Conservation (phyloP, 2,113 vertebrate genomes). For the Gopherus evgoodei region DNA sequence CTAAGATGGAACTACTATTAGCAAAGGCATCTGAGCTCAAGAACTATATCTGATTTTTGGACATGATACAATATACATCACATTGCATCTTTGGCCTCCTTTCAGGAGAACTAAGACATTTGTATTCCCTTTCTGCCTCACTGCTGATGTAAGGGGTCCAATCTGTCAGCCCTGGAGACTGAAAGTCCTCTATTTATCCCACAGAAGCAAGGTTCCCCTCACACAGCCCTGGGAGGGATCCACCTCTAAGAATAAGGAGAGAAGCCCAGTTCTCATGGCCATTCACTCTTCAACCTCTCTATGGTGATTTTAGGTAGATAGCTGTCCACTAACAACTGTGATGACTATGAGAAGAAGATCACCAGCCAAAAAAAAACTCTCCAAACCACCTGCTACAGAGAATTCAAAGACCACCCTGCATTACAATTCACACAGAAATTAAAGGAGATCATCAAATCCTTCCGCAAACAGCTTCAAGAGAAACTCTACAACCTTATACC, state of each 20-base stretch:
- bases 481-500: too few species aligned
- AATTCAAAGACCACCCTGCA: too few species aligned
- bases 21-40: not conserved
- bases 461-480: too few species aligned
- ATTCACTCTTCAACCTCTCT: slow-evolving; percentile 42
- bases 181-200: not conserved
- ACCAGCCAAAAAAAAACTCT: too few species aligned
- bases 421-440: too few species aligned
- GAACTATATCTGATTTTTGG: not conserved
- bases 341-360: too few species aligned
- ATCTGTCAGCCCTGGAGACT: not conserved
- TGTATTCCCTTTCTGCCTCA: not conserved
- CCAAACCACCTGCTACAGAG: too few species aligned
- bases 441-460: too few species aligned
- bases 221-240: not conserved
- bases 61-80: not conserved
- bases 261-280: not conserved
- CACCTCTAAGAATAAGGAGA: slow-evolving; percentile 12
- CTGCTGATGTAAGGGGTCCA: not conserved
- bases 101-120: not conserved
- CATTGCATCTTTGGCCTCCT: not conserved
- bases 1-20: not conserved
- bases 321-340: not conserved
- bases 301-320: slow-evolving; percentile 7
- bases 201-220: slow-evolving; percentile 16